Evolutionary conservation across 2,797 vertebrate genomes (phyloP).

Genomic region (Melopsittacus undulatus): DNA sequence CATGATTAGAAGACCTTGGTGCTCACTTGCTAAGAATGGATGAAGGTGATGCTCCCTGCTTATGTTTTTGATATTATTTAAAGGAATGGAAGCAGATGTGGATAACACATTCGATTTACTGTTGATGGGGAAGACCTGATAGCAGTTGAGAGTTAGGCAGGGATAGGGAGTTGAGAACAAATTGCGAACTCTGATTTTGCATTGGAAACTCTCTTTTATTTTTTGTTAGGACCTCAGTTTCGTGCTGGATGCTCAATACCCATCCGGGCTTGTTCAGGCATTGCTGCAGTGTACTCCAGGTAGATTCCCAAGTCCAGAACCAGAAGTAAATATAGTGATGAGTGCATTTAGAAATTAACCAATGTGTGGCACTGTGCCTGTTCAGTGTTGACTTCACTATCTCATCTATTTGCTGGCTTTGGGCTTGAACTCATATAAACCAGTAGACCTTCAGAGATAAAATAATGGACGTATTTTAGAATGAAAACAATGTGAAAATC

Average conservation of each 20-base stretch:
- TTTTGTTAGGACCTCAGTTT: background rate
- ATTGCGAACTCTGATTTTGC: background rate
- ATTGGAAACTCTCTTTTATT: background rate
- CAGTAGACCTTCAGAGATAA: background rate
- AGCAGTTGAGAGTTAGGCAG: background rate
- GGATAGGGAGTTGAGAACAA: background rate
- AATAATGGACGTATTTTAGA: background rate
- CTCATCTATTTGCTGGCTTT: background rate
- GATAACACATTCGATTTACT: background rate
- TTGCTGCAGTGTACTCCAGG: background rate
- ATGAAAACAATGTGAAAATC: background rate
- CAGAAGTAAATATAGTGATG: background rate
- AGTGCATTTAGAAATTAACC: background rate
- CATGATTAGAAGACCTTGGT: background rate
- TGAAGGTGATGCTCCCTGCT: background rate
- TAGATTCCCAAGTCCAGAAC: background rate
- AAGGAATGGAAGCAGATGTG: background rate
- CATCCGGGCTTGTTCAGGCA: background rate
- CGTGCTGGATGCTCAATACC: background rate
- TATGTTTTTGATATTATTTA: background rate
- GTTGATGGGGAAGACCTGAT: background rate
- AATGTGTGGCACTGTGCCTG: accelerated
- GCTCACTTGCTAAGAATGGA: background rate
- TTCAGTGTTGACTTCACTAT: accelerated
- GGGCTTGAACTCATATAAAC: background rate